These are phyloP conservation scores for Anolis carolinensis DNA, from an alignment of 2,113 vertebrate genomes.

Conservation along the genomic window DNA sequence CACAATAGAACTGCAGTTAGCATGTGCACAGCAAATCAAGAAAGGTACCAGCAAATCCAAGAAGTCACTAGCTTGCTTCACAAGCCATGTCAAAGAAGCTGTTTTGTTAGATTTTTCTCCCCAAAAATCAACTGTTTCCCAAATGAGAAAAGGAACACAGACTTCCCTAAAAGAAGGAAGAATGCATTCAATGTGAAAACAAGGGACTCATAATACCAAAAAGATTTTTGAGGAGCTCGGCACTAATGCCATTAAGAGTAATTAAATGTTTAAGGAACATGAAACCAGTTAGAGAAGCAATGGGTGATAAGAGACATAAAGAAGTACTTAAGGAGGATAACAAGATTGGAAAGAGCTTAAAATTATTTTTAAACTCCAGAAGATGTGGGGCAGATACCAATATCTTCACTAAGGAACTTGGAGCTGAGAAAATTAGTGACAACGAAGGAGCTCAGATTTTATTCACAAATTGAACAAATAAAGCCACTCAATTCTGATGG, in stretches of 20 bases:
- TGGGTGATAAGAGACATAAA: neutral
- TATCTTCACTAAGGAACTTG: neutral
- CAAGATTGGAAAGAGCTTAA: neutral
- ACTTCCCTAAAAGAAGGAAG: neutral
- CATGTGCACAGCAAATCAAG: neutral
- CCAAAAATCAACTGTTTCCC: neutral
- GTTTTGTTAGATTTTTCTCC: too few species aligned
- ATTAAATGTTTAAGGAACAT: neutral
- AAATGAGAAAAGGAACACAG: neutral
- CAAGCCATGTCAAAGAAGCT: neutral
- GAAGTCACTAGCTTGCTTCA: neutral
- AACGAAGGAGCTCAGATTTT: neutral
- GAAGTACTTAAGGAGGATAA: neutral
- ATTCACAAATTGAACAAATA: neutral
- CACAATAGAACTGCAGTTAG: neutral
- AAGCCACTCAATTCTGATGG: neutral
- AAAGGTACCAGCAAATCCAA: neutral
- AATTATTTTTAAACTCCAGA: neutral
- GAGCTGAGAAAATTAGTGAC: neutral
- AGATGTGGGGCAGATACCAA: neutral
- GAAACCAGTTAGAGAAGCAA: neutral
- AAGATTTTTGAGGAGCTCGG: neutral
- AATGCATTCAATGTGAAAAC: neutral
- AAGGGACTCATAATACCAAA: neutral
- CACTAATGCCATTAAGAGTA: neutral